phyloP scores from a whole-genome alignment of 2,888 invertebrate genomes.

The Hydropsyche betteni region DNA sequence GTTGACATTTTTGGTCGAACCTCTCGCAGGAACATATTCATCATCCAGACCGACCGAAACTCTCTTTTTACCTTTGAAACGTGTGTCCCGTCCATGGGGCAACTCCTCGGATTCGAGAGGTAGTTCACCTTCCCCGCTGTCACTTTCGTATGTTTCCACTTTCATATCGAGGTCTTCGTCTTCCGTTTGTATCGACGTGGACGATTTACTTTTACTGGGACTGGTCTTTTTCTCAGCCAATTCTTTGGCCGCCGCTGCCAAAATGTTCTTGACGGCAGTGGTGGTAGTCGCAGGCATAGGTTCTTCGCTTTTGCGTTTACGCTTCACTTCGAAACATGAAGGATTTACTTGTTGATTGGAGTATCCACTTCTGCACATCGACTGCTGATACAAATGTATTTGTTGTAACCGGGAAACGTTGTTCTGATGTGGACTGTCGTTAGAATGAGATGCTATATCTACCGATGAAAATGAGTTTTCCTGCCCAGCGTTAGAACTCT shows the following conservation, averaged over 20 bases:
- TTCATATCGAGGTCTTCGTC: conserved; percentile 58
- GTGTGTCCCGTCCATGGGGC: conserved; percentile 59
- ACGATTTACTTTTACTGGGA: conserved; percentile 56
- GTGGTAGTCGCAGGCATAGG: conserved; percentile 62
- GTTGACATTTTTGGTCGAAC: conserved; percentile 40
- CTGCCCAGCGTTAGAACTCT: conserved; percentile 55
- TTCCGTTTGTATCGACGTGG: conserved; percentile 63
- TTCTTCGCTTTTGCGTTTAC: conserved; percentile 59
- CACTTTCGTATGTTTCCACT: conserved; percentile 42
- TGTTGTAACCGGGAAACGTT: conserved; percentile 49
- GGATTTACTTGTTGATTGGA: conserved; percentile 52
- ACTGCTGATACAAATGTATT: conserved; percentile 67
- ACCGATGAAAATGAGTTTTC: conserved; percentile 48
- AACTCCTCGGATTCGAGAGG: conserved; percentile 52
- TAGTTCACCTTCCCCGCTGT: conserved; percentile 42
- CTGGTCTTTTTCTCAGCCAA: conserved; percentile 53
- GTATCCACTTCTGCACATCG: conserved; percentile 61
- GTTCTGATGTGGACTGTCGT: conserved; percentile 43
- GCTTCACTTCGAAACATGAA: conserved; percentile 41
- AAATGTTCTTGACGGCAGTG: conserved; percentile 62
- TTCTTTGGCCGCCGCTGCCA: conserved; percentile 64
- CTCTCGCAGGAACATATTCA: conserved; percentile 52
- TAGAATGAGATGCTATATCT: conserved; percentile 45
- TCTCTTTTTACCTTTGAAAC: conserved; percentile 62
- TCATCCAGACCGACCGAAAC: conserved; percentile 58